Conservation (phyloP, 2,797 vertebrate genomes). For the Pseudochirops corinnae region DNA sequence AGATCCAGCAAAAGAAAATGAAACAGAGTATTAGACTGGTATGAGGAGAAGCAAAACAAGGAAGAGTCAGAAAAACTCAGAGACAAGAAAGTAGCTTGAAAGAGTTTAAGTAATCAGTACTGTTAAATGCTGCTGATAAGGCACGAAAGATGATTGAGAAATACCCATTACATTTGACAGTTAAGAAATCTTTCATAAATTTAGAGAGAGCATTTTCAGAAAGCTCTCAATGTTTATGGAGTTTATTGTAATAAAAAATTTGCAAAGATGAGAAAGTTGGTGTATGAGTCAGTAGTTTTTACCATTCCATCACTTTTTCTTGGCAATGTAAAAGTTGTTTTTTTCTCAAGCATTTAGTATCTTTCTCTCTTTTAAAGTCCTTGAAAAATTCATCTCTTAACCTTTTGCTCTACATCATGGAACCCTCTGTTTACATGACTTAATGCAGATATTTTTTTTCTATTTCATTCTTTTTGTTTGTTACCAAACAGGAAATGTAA, state of each 20-base stretch:
- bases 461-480: neutral
- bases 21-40: neutral
- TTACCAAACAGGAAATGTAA: neutral
- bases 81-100: neutral
- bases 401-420: neutral
- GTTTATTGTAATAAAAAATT: neutral
- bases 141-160: neutral
- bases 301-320: neutral
- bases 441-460: neutral
- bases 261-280: neutral
- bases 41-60: neutral
- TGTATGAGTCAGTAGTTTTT: neutral
- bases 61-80: neutral
- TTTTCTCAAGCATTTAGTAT: neutral
- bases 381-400: neutral
- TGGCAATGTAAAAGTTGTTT: neutral
- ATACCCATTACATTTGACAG: neutral
- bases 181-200: neutral
- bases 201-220: neutral
- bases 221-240: neutral
- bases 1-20: neutral
- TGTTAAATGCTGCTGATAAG: neutral
- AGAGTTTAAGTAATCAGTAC: neutral
- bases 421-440: neutral
- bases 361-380: neutral